These are phyloP conservation scores for Stigmatopora nigra DNA, from an alignment of 2,113 vertebrate species.

Conservation along the genomic window DNA sequence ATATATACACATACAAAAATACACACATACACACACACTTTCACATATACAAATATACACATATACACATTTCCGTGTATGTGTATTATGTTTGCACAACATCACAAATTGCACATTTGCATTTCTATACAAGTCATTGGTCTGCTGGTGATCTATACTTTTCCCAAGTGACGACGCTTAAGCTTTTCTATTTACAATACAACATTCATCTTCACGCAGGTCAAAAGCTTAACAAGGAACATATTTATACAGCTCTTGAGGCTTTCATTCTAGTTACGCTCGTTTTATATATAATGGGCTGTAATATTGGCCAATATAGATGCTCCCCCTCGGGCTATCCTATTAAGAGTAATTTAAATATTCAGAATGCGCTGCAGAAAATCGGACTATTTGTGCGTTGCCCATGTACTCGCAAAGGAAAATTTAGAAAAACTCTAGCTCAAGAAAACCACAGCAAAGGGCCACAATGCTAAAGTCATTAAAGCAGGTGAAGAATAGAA, in stretches of 20 bases:
- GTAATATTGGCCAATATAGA: conserved; percentile 42
- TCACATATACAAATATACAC: too few species aligned
- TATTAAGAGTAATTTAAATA: conserved; percentile 35
- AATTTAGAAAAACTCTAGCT: conserved; percentile 40
- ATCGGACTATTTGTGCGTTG: conserved; percentile 24
- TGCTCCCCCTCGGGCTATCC: conserved; percentile 25
- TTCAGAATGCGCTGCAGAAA: conserved; percentile 33
- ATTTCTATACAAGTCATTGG: conserved; percentile 15
- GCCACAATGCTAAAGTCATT: conserved; percentile 20
- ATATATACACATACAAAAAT: too few species aligned
- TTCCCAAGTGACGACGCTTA: conserved; percentile 31
- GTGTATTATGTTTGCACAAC: neutral
- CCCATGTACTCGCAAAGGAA: conserved; percentile 19
- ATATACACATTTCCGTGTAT: too few species aligned
- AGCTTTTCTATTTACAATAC: conserved; percentile 30
- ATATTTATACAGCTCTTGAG: conserved; percentile 41
- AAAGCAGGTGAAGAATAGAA: conserved; percentile 15
- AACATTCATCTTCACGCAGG: conserved; percentile 26
- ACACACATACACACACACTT: too few species aligned
- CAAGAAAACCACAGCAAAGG: conserved; percentile 49
- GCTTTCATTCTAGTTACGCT: conserved; percentile 33
- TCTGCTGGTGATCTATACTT: neutral
- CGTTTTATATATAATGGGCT: conserved; percentile 38
- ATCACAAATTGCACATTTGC: conserved; percentile 8
- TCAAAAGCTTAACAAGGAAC: conserved; percentile 37